Percentiles rank a stretch among this genome's conserved stretches.
Conservation (phyloP, 2,888 invertebrate genomes). For the Podabrus alpinus region DNA sequence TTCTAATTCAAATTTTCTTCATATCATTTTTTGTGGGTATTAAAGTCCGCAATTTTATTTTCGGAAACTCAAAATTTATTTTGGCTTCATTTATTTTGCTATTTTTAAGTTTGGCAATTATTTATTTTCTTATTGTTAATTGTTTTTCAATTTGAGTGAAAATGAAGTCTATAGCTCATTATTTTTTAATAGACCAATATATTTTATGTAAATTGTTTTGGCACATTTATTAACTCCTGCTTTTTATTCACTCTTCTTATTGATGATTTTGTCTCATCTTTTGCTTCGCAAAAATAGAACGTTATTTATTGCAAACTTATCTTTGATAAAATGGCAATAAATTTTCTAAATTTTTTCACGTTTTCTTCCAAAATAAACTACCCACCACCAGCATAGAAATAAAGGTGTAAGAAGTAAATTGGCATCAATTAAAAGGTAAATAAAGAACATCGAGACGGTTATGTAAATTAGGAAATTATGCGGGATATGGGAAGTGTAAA, state of each 20-base stretch:
- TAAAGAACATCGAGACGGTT: not conserved
- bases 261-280: too few relatives aligned
- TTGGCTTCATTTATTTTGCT: not conserved
- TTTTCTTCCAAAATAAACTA: not conserved
- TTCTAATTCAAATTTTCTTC: not conserved
- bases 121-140: not conserved
- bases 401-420: not conserved
- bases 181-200: too few relatives aligned
- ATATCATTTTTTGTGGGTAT: not conserved
- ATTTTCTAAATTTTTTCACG: not conserved
- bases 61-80: not conserved
- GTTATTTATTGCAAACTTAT: too few relatives aligned
- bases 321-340: too few relatives aligned
- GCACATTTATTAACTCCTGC: too few relatives aligned
- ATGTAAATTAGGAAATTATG: not conserved
- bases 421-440: not conserved
- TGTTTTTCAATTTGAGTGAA: not conserved
- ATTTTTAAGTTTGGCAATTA: not conserved
- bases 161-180: too few relatives aligned
- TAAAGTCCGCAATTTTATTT: not conserved
- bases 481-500: slow-evolving; percentile 10
- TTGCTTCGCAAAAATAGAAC: too few relatives aligned
- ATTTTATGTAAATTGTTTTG: too few relatives aligned
- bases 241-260: too few relatives aligned
- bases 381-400: not conserved